Conservation (phyloP, 64 coral and sea anemone species). For the Montipora capricornis region DNA sequence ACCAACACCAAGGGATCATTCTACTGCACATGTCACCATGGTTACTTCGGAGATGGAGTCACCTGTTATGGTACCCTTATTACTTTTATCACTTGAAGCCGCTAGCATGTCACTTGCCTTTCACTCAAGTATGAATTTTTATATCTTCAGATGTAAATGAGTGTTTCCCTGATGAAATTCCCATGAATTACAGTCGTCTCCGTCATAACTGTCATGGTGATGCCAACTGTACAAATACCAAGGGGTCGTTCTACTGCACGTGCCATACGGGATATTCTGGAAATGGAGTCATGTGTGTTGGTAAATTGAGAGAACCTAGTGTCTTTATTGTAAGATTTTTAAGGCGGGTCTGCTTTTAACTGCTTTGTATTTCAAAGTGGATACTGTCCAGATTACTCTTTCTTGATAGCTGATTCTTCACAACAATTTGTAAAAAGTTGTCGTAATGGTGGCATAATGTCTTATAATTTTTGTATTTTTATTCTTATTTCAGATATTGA, state of each 20-base stretch:
- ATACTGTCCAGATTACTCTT: too few relatives aligned
- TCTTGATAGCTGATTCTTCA: too few relatives aligned
- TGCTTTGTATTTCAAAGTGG: too few relatives aligned
- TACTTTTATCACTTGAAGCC: neutral
- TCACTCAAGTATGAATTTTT: neutral
- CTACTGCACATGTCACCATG: slow-evolving; percentile 65
- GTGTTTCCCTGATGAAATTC: slow-evolving; percentile 44
- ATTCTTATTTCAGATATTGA: slow-evolving; percentile 54
- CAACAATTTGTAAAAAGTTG: too few relatives aligned
- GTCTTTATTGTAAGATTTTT: neutral
- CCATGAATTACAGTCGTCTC: slow-evolving; percentile 30
- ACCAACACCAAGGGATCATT: slow-evolving; percentile 80
- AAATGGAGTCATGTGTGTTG: slow-evolving; percentile 68
- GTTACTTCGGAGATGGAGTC: slow-evolving; percentile 61
- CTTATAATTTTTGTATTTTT: neutral
- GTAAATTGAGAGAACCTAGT: slow-evolving; percentile 15
- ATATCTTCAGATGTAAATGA: slow-evolving; percentile 46
- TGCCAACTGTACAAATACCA: slow-evolving; percentile 80
- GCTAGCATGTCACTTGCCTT: too few relatives aligned
- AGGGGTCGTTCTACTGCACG: slow-evolving; percentile 69
- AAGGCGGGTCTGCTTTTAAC: too few relatives aligned
- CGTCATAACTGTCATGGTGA: slow-evolving; percentile 72
- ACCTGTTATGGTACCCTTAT: neutral
- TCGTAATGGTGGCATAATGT: too few relatives aligned
- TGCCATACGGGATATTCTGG: slow-evolving; percentile 86